Base-by-base conservation (phyloP, 2,888 invertebrate genomes). In the Mamestra brassicae region DNA sequence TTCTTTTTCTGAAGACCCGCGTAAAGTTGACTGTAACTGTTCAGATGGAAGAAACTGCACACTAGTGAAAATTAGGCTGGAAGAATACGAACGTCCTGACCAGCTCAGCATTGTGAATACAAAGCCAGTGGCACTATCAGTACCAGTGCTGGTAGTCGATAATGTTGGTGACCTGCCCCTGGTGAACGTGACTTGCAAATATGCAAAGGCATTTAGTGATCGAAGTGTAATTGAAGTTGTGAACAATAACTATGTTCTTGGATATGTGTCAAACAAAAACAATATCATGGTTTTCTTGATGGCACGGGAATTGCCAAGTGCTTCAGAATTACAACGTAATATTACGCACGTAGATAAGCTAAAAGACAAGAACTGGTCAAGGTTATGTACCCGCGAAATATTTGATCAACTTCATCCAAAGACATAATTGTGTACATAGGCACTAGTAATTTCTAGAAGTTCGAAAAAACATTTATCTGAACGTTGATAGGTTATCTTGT, bases 11-110 rank as follows among this genome's bases (percentile, higher is more conserved):
- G 52, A 74, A 63, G 81, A 80, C 2, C 38, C 26, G n/a, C 26
- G 55, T 11, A 63, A 74, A 10, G n/a, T 80, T 15, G n/a, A 66
- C 5, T 80, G 81, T 36, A 45, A 61, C 15, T 78, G 78, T 52
- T 15, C 81, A 15, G 81, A 78, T 64, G 78, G 58, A 42, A 67
- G 4, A 15, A 26, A 66, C 7, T 58, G 81, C n/a, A 81, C 67
- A 26, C 4, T 67, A 11, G 63, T 78, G 17, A n/a, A 58, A 50
- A 38, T 58, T 2, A 55, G 10, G 8, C 34, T 74, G 11, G 13
- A 58, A 17, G 38, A 34, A 36, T 17, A 68, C 0, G 57, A 67
- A 42, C 15, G 36, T 6, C 8, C 36, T 26, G 2, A 15, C 6
- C 36, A 50, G n/a, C 26, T 50, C 17, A 58, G 11, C 17, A 36